Conservation (phyloP, 2,888 invertebrate genomes). For the Cantharis flavilabris region DNA sequence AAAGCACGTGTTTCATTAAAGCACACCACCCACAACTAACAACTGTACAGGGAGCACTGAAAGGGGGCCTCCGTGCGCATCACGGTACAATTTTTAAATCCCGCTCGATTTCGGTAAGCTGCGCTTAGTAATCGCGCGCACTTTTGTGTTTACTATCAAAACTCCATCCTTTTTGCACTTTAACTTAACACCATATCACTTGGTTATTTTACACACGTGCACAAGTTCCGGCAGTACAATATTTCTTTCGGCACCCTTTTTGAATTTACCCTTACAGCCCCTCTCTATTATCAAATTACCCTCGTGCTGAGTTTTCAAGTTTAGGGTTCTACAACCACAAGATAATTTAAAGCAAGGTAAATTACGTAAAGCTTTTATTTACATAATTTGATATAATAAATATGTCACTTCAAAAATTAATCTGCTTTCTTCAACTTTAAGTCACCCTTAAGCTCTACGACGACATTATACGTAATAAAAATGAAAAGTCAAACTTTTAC, state of each 20-base stretch:
- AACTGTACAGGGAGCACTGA: conserved; percentile 38
- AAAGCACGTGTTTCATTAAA: conserved; percentile 34
- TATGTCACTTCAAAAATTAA: background rate
- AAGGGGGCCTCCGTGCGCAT: conserved; percentile 31
- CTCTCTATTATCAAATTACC: conserved; percentile 25
- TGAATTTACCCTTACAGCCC: conserved; percentile 10
- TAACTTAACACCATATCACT: background rate
- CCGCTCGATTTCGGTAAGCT: conserved; percentile 40
- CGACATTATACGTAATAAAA: background rate
- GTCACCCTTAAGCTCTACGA: background rate
- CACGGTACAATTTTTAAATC: conserved; percentile 40
- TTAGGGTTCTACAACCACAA: conserved; percentile 10
- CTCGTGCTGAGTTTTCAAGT: conserved; percentile 21
- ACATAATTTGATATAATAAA: background rate
- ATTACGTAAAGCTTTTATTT: background rate
- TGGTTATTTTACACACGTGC: conserved; percentile 7
- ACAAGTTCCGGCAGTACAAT: conserved; percentile 17
- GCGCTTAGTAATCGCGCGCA: conserved; percentile 35
- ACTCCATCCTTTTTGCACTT: conserved; percentile 16
- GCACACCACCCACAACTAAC: conserved; percentile 37
- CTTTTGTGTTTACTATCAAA: conserved; percentile 34
- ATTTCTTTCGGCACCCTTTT: conserved; percentile 21
- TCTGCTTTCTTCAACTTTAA: background rate
- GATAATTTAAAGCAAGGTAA: conserved; percentile 4
- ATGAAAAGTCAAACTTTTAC: background rate